These are phyloP conservation scores for Sisor rabdophorus DNA, from an alignment of 2,113 vertebrate genomes.

Conservation along the genomic window DNA sequence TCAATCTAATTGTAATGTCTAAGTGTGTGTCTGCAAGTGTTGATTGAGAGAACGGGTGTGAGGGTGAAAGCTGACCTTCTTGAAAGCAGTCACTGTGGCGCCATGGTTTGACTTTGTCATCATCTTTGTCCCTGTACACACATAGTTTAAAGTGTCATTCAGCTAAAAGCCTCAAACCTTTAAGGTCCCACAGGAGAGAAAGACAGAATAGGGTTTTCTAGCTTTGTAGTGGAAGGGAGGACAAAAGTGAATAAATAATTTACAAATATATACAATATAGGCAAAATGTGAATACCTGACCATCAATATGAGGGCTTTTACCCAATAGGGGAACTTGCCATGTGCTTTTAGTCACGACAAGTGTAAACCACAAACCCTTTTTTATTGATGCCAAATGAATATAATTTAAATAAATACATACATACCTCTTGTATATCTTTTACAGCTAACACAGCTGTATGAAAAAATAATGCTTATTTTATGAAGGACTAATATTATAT, in stretches of 20 bases:
- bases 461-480: too few relatives aligned
- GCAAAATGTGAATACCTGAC: background rate
- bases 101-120: conserved; percentile 9
- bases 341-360: too few relatives aligned
- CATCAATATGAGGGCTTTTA: background rate
- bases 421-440: too few relatives aligned
- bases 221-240: background rate
- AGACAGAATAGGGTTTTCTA: conserved; percentile 8
- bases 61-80: conserved; percentile 18
- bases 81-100: conserved; percentile 20
- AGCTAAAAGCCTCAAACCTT: conserved; percentile 27
- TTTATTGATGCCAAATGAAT: too few relatives aligned
- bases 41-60: background rate
- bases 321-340: too few relatives aligned
- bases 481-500: too few relatives aligned
- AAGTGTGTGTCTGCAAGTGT: conserved; percentile 14
- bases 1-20: background rate
- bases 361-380: too few relatives aligned
- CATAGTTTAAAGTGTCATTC: conserved; percentile 29
- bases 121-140: background rate
- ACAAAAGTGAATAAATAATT: conserved; percentile 6
- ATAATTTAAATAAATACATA: too few relatives aligned
- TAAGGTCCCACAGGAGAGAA: conserved; percentile 14
- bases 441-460: too few relatives aligned
- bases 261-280: background rate